These are phyloP conservation scores for Apotomis turbidana DNA, from an alignment of 2,888 invertebrate species.

Conservation along the genomic window DNA sequence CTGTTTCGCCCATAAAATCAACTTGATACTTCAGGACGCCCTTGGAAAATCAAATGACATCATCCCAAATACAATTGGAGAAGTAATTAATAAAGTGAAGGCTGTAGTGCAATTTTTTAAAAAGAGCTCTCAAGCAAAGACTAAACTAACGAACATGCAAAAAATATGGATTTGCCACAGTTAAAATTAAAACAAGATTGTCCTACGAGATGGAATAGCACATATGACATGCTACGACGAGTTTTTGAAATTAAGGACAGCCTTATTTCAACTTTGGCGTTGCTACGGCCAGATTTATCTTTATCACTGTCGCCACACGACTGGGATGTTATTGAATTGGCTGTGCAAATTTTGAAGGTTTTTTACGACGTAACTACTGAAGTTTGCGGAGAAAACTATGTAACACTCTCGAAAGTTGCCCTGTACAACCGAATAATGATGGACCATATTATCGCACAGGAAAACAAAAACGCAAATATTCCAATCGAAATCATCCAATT, in stretches of 20 bases:
- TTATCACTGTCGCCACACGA: neutral
- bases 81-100: too few species aligned
- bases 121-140: too few species aligned
- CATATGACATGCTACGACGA: neutral
- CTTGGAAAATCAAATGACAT: too few species aligned
- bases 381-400: conserved; percentile 1
- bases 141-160: too few species aligned
- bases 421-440: neutral
- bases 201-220: neutral
- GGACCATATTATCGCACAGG: neutral
- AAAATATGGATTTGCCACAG: too few species aligned
- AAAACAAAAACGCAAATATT: too few species aligned
- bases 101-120: too few species aligned
- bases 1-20: too few species aligned
- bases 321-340: neutral
- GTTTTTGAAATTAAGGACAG: conserved; percentile 2
- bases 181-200: neutral
- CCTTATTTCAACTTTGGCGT: neutral
- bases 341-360: neutral
- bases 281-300: neutral
- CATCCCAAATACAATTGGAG: too few species aligned
- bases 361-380: conserved; percentile 8
- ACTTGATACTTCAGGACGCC: too few species aligned
- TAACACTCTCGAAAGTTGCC: conserved; percentile 2
- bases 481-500: too few species aligned